Evolutionary conservation across 2,888 invertebrate species (phyloP).

Genomic region (Sipunculus nudus): DNA sequence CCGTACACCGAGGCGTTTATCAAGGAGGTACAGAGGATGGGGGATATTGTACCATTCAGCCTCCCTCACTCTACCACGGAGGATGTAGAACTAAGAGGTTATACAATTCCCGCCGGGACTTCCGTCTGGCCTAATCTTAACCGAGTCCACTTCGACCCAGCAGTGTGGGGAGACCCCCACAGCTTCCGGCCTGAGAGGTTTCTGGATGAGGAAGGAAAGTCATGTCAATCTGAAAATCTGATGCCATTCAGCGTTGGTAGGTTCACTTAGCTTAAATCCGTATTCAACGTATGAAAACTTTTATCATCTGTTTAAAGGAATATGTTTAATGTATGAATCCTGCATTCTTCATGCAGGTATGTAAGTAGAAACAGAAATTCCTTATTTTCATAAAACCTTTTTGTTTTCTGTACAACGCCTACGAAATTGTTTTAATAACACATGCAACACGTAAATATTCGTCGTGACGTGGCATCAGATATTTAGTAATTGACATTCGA

Average conservation of each 20-base stretch:
- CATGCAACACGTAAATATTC: too few species aligned
- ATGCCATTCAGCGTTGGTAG: slow-evolving; percentile 17
- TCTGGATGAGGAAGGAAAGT: slow-evolving; percentile 8
- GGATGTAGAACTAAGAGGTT: slow-evolving; percentile 4
- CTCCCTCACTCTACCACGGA: slow-evolving; percentile 39
- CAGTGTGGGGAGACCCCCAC: slow-evolving; percentile 6
- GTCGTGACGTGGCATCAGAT: too few species aligned
- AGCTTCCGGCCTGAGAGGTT: slow-evolving; percentile 8
- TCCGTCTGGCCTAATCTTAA: slow-evolving; percentile 12
- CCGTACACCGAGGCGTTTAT: slow-evolving; percentile 40
- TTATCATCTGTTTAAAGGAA: too few species aligned
- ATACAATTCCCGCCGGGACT: slow-evolving; percentile 13
- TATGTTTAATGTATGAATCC: neutral
- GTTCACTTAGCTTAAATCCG: neutral
- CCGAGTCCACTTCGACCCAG: slow-evolving; percentile 8
- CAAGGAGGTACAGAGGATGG: slow-evolving; percentile 38
- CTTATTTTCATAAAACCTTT: too few species aligned
- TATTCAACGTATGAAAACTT: too few species aligned
- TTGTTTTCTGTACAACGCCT: too few species aligned
- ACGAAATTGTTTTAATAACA: too few species aligned
- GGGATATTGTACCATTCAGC: slow-evolving; percentile 39
- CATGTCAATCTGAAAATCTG: neutral
- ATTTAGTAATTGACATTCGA: too few species aligned
- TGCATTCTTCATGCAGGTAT: neutral
- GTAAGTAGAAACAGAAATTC: neutral